A percentile compares a stretch with the other conserved stretches of the same genome.
These are phyloP conservation scores for Oreochromis tanganicae DNA, from an alignment of 2,113 vertebrate genomes.

Conservation along the genomic window DNA sequence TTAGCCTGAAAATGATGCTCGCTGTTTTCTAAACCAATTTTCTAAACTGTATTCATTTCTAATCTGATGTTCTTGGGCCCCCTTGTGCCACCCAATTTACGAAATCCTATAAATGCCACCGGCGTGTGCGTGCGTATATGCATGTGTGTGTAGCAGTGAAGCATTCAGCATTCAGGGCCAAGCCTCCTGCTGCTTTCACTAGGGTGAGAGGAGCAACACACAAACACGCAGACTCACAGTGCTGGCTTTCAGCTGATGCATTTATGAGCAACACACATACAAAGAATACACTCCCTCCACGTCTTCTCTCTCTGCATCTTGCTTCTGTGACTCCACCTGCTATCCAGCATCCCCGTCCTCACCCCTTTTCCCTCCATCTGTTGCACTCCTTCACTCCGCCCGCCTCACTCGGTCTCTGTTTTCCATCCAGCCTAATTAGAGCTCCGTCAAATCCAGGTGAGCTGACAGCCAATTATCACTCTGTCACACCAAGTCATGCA, in stretches of 20 bases:
- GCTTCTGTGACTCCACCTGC: not conserved
- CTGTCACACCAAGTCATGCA: not conserved
- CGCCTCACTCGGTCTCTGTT: not conserved
- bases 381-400: not conserved
- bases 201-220: not conserved
- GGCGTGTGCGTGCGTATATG: not conserved
- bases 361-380: not conserved
- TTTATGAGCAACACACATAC: not conserved
- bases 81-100: not conserved
- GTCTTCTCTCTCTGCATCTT: not conserved
- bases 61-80: not conserved
- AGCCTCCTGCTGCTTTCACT: not conserved
- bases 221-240: not conserved
- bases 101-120: not conserved
- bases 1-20: not conserved
- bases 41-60: not conserved
- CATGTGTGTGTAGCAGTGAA: not conserved
- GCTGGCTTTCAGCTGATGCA: not conserved
- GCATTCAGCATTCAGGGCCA: not conserved
- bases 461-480: slow-evolving; percentile 10
- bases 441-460: slow-evolving; percentile 1
- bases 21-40: not conserved
- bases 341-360: not conserved
- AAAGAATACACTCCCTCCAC: not conserved
- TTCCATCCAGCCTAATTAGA: not conserved